Percentiles rank a stretch among this genome's conserved stretches.
These are phyloP conservation scores for Microcebus lehilahytsara DNA, from an alignment of 2,113 vertebrate species.

Conservation along the genomic window DNA sequence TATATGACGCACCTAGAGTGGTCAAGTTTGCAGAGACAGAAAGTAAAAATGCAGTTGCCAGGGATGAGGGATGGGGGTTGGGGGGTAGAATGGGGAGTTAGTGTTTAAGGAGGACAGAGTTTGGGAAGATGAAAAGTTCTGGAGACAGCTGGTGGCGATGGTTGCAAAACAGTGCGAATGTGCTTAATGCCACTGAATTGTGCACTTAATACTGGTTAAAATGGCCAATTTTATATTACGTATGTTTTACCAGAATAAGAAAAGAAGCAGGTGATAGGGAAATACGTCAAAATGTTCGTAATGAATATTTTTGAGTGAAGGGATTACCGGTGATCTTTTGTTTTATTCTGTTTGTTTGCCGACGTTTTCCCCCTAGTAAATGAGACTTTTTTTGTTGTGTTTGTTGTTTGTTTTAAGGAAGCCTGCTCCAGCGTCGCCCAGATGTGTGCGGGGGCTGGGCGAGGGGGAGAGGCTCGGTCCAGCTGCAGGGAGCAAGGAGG, in stretches of 20 bases:
- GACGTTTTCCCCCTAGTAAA: background rate
- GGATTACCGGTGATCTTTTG: background rate
- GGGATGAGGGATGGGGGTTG: too few species aligned
- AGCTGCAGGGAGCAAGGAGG: background rate
- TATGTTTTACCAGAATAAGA: background rate
- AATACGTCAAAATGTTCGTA: background rate
- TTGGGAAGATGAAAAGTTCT: background rate
- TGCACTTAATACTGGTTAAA: background rate
- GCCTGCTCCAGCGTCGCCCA: conserved; percentile 31
- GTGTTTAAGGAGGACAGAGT: background rate
- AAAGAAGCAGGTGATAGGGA: background rate
- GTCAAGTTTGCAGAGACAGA: background rate
- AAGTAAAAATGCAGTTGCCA: background rate
- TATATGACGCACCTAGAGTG: background rate
- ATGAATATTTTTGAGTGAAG: background rate
- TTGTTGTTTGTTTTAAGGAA: conserved; percentile 63
- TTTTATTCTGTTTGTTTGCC: conserved; percentile 20
- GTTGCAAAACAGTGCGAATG: background rate
- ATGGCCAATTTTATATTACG: background rate
- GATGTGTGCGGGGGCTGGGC: background rate
- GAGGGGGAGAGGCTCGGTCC: background rate
- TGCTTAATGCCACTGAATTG: background rate
- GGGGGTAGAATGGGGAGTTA: background rate
- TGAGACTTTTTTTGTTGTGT: conserved; percentile 13
- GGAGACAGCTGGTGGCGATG: background rate